A percentile compares a stretch with the other conserved stretches of the same genome.
Evolutionary conservation across 2,888 invertebrate species (phyloP).

Genomic region (Acleris holmiana): DNA sequence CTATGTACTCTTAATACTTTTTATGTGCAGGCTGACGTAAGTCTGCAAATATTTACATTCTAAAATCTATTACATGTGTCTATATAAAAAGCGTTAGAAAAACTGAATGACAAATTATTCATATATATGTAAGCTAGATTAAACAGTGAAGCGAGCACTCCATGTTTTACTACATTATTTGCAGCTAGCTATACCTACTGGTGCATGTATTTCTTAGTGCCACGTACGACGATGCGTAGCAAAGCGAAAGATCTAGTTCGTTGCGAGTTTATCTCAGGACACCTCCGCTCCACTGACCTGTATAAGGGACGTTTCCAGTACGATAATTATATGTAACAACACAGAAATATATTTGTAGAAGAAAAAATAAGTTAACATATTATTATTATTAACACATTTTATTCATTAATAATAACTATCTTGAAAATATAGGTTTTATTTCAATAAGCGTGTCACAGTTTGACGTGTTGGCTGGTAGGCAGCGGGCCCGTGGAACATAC

Average conservation of each 20-base stretch:
- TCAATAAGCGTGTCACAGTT: no score
- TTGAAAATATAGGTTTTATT: no score
- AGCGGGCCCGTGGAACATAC: conserved; percentile 1
- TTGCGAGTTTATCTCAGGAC: conserved; percentile 71
- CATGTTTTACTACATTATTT: not conserved
- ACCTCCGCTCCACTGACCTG: conserved; percentile 60
- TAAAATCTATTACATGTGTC: no score
- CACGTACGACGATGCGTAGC: conserved; percentile 51
- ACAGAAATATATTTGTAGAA: not conserved
- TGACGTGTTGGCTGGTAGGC: conserved; percentile 8
- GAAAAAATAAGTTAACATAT: no score
- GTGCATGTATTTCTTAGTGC: conserved; percentile 43
- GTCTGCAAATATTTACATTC: no score
- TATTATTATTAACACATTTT: no score
- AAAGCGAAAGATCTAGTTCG: conserved; percentile 59
- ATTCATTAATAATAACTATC: no score
- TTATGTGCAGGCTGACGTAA: no score
- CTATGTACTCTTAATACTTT: conserved; percentile 15
- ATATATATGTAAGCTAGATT: no score
- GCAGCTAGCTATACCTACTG: conserved; percentile 13
- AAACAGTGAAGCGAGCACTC: not conserved
- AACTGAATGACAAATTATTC: no score
- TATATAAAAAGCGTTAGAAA: no score
- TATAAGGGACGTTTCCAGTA: conserved; percentile 58
- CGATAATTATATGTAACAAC: conserved; percentile 56